Evolutionary conservation across 2,797 vertebrate species (phyloP).

Genomic region (Sardinella longiceps): DNA sequence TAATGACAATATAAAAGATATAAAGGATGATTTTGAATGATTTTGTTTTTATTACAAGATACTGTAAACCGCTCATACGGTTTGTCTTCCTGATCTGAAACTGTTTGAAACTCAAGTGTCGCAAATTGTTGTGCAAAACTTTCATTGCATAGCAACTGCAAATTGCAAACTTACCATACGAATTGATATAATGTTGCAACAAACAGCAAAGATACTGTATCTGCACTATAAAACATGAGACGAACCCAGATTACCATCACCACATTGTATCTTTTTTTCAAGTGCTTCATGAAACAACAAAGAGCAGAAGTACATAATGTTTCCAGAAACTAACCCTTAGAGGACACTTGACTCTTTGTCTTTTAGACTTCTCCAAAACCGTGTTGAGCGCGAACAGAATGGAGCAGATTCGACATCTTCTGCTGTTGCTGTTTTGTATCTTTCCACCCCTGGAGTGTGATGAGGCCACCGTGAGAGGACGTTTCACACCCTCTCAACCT

Average conservation of each 20-base stretch:
- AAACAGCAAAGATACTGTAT: neutral
- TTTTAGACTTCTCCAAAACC: neutral
- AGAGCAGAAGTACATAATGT: neutral
- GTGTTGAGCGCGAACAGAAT: neutral
- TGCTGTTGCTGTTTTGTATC: neutral
- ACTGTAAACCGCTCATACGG: too few species aligned
- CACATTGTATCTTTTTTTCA: neutral
- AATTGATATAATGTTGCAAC: neutral
- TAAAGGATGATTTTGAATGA: too few species aligned
- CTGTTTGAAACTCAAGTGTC: too few species aligned
- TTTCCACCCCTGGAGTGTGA: neutral
- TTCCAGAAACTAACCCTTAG: neutral
- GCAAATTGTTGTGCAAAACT: too few species aligned
- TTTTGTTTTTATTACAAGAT: too few species aligned
- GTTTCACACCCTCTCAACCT: neutral
- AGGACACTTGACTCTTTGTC: neutral
- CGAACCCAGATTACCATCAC: neutral
- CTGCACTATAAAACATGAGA: neutral
- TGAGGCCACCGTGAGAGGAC: neutral
- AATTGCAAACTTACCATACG: neutral
- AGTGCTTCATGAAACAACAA: neutral
- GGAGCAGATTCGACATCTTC: neutral
- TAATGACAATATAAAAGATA: neutral
- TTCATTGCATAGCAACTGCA: too few species aligned
- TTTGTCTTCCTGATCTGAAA: too few species aligned